Base-by-base conservation (phyloP, 2,888 invertebrate species). In the Prosopocoilus inquinatus region DNA sequence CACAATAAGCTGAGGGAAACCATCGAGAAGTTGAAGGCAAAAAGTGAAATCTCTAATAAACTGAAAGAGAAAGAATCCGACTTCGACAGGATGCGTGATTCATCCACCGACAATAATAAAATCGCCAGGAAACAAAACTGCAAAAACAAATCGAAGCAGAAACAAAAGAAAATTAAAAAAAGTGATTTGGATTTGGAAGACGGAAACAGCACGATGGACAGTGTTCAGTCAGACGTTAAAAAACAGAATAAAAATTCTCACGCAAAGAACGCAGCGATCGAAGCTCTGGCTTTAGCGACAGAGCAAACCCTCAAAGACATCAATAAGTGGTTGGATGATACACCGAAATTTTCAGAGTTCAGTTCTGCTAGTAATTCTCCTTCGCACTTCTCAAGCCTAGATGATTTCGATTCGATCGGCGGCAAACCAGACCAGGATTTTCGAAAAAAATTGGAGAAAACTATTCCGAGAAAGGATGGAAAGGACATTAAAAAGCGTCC, bases 281-380 rank as follows among this genome's bases (percentile, higher is more conserved):
- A 87, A 70, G 88, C 87, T 2, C 75, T 89, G 13, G 86, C 86
- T 67, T 79, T 87, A 58, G 88, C 87, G 8, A 88, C 88, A 0
- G 88, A 88, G 68, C 88, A 90, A 78, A 90, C 89, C 12, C 80
- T 89, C 0, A 89, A 93, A 82, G 93, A 93, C 72, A 91, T 93
- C 39, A 92, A 90, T 72, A 91, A 91, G 68, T 93, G 92, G 91
- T 77, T 94, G 57, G 91, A 92, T 68, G 91, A 91, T 66, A 89
- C 91, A 0, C 91, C 92, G 0, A 86, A 87, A 64, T 83, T 86
- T 59, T 84, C 88, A 0, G 87, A 87, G 65, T 86, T 87, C 61
- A 90, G 89, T 65, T 90, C 91, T 0, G 87, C 86, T 5, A 89
- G 88, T 67, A 90, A 90, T 74, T 91, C 91, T 0, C 87, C 88